Evolutionary conservation across 2,888 invertebrate species (phyloP).

Genomic region (Leptothorax acervorum): DNA sequence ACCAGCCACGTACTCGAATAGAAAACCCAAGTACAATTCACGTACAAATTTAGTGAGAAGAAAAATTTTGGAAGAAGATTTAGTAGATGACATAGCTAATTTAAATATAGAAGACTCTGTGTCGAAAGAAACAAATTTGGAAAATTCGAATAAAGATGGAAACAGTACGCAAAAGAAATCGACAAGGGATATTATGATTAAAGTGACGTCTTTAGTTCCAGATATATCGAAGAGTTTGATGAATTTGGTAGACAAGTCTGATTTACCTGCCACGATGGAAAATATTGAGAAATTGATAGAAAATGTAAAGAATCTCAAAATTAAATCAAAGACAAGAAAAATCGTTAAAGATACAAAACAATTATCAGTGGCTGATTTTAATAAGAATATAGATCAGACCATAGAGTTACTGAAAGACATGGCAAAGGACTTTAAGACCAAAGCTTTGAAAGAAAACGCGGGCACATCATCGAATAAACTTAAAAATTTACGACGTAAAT

Average conservation of each 20-base stretch:
- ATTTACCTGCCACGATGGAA: slow-evolving; percentile 51
- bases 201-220: slow-evolving; percentile 53
- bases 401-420: slow-evolving; percentile 59
- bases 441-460: neutral
- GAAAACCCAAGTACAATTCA: neutral
- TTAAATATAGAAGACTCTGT: slow-evolving; percentile 7
- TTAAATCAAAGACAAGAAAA: slow-evolving; percentile 13
- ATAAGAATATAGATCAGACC: slow-evolving; percentile 52
- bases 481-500: neutral
- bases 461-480: neutral
- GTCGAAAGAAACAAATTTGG: neutral
- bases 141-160: neutral
- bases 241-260: slow-evolving; percentile 44
- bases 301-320: slow-evolving; percentile 49
- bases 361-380: slow-evolving; percentile 29
- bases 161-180: slow-evolving; percentile 20
- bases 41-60: slow-evolving; percentile 43
- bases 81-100: neutral
- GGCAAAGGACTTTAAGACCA: neutral
- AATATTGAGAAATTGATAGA: slow-evolving; percentile 57
- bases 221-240: slow-evolving; percentile 55
- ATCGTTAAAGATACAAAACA: slow-evolving; percentile 47
- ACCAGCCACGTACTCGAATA: neutral
- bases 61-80: slow-evolving; percentile 57
- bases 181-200: slow-evolving; percentile 57